Evolutionary conservation across 2,797 vertebrate species (phyloP).

Genomic region (Urocyon cinereoargenteus): DNA sequence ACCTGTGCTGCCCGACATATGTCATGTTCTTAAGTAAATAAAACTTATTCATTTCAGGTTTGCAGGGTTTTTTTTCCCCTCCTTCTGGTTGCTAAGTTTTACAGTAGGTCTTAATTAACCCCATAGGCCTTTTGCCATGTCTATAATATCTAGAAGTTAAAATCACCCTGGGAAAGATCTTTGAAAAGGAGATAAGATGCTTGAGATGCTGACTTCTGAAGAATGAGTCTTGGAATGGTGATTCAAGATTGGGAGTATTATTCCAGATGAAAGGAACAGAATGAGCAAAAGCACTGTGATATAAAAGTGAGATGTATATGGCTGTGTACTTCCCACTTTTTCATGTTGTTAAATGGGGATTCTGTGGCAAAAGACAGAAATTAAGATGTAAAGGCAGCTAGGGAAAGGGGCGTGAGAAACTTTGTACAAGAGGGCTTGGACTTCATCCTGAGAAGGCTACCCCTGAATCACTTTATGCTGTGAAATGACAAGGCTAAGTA

Average conservation of each 20-base stretch:
- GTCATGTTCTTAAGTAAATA: not conserved
- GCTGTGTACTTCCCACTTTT: not conserved
- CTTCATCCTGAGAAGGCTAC: not conserved
- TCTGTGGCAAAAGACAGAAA: not conserved
- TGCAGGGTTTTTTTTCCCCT: not conserved
- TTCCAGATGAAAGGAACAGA: conserved; percentile 4
- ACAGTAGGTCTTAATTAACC: not conserved
- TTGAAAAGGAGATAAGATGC: not conserved
- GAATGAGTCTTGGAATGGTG: not conserved
- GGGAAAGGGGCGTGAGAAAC: not conserved
- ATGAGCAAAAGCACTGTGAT: not conserved
- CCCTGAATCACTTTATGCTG: not conserved
- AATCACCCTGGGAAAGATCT: not conserved
- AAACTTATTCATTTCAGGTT: not conserved
- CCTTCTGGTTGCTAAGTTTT: not conserved
- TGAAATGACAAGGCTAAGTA: not conserved
- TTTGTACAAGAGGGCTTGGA: not conserved
- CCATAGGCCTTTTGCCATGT: not conserved
- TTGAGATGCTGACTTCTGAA: not conserved
- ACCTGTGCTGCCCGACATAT: not conserved
- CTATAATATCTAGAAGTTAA: not conserved
- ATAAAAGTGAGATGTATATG: not conserved
- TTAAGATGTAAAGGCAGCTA: not conserved
- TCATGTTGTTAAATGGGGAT: not conserved
- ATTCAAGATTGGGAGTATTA: not conserved